Base-by-base conservation (phyloP, 2,888 invertebrate genomes). In the Pyrgus malvae region DNA sequence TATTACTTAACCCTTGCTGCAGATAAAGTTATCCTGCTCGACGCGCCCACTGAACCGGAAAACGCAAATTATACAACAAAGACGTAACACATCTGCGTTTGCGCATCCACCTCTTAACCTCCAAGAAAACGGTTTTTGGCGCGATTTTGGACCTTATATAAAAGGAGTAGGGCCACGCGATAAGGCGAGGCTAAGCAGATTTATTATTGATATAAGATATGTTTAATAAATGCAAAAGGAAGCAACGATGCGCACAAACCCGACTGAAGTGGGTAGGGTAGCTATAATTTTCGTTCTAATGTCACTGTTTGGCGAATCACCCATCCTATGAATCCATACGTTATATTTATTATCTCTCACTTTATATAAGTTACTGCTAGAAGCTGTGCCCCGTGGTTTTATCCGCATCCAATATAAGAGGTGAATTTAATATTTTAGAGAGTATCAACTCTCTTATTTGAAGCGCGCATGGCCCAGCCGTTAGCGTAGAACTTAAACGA, bases 31-130 rank as follows among this genome's bases (percentile, higher is more conserved):
- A 84, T 83, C 74, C 78, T 69, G 66, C 76, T 81, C 80, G 88
- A 88, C 88, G 82, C 77, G 74, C 74, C 69, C 87, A 85, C 60
- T 85, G 82, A 81, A 82, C 88, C 85, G 88, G 89, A 88, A 89
- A 83, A 80, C 83, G 84, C 85, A 83, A 88, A 88, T 87, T 86
- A 80, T 78, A 83, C 88, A 89, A 89, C 89, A 89, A 89, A 89
- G 86, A 82, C 74, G 76, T 78, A 77, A 83, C 84, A 86, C 88
- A 89, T 88, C 89, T 89, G 89, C 86, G 77, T 72, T 59, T 56
- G 72, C 72, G 73, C 76, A 74, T 69, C 68, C 68, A 69, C 67
- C 62, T 65, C 66, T 60, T 45, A 48, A 35, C 14, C 46, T 19
- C 55, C 38, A 48, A 41, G 57, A 57, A 48, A 29, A 31, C 25